Percentiles rank a stretch among this genome's conserved stretches.
Evolutionary conservation across 2,797 vertebrate species (phyloP).

Genomic region (Amblyopsis hoosieri): DNA sequence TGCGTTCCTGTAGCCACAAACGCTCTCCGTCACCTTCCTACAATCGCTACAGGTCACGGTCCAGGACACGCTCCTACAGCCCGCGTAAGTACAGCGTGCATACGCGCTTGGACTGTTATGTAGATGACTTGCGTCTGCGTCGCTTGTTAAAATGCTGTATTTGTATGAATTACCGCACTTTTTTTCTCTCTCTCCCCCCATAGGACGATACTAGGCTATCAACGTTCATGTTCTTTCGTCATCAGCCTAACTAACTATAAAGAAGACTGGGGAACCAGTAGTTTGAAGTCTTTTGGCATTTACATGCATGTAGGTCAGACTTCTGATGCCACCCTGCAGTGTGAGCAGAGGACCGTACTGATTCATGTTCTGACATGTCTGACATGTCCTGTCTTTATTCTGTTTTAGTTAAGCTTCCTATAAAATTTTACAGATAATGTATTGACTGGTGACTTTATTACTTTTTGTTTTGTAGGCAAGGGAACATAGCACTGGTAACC

Average conservation of each 20-base stretch:
- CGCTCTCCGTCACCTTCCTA: conserved; percentile 94
- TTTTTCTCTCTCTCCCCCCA: conserved; percentile 23
- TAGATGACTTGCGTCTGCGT: not conserved
- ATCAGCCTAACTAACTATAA: too few relatives aligned
- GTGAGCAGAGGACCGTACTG: conserved; percentile 37
- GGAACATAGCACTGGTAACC: not conserved
- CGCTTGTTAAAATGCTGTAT: too few relatives aligned
- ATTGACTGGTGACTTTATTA: conserved; percentile 18
- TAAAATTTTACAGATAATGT: not conserved
- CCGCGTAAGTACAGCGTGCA: conserved; percentile 81
- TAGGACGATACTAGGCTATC: conserved; percentile 73
- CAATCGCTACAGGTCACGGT: conserved; percentile 89
- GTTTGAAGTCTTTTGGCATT: conserved; percentile 11
- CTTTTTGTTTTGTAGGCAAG: not conserved
- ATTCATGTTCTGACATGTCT: conserved; percentile 8
- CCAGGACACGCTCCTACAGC: conserved; percentile 91
- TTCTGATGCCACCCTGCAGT: conserved; percentile 34
- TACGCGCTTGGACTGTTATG: conserved; percentile 2
- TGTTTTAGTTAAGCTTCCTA: conserved; percentile 12
- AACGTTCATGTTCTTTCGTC: conserved; percentile 26
- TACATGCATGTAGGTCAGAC: conserved; percentile 48
- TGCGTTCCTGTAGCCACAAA: conserved; percentile 75
- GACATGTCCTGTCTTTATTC: conserved; percentile 9
- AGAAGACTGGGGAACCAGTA: conserved; percentile 15
- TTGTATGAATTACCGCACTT: not conserved